These are phyloP conservation scores for Anguilla pacifica DNA, from an alignment of 2,797 vertebrate species.

Conservation along the genomic window DNA sequence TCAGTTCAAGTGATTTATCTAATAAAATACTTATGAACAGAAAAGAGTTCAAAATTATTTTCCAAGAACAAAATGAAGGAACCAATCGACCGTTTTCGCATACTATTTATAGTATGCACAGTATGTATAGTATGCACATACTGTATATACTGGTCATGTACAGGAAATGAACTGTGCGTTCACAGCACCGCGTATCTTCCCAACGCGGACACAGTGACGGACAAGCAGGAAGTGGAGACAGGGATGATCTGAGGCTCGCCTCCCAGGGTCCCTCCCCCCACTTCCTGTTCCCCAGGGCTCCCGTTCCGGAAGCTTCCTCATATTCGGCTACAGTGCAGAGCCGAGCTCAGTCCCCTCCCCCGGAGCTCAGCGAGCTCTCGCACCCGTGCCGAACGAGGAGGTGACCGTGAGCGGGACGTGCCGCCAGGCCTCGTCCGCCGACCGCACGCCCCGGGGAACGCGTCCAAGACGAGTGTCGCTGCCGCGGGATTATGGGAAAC, in stretches of 20 bases:
- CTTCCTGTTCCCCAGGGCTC: conserved; percentile 22
- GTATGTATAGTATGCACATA: too few relatives aligned
- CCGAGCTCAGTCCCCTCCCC: not conserved
- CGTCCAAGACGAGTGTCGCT: not conserved
- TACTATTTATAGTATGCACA: too few relatives aligned
- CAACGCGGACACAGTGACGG: not conserved
- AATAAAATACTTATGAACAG: too few relatives aligned
- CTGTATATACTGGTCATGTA: not conserved
- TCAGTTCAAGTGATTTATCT: too few relatives aligned
- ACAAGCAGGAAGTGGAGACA: not conserved
- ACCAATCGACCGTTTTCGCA: too few relatives aligned
- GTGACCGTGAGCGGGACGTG: too few relatives aligned
- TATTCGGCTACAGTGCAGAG: not conserved
- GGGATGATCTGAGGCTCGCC: not conserved
- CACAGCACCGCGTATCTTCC: too few relatives aligned
- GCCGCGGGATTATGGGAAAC: too few relatives aligned
- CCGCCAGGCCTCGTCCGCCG: not conserved
- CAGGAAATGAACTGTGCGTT: not conserved
- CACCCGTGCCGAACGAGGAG: not conserved
- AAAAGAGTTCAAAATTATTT: too few relatives aligned
- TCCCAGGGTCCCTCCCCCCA: not conserved
- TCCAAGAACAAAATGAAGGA: too few relatives aligned
- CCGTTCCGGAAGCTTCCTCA: conserved; percentile 14
- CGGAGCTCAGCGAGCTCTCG: not conserved
- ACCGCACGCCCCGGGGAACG: not conserved